Evolutionary conservation across 1,140 invertebrate genomes (phyloP), one percentile per base, ranked within the genome.

Genomic region (Uloborus diversus): DNA sequence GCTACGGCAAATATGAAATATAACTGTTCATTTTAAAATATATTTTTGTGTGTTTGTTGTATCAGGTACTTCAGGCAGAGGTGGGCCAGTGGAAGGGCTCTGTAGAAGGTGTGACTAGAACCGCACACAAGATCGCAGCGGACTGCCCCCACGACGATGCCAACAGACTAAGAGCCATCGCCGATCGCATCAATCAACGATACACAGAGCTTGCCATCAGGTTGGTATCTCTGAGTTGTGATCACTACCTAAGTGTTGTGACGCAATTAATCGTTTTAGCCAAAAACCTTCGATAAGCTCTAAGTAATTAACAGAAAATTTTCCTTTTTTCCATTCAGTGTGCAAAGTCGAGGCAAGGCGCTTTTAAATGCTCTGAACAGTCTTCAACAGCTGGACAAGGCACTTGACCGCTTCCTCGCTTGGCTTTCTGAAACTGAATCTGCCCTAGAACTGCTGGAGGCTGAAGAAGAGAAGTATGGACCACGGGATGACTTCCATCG

Each of bases 101-200:
- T 82, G 92, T 97, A 76, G 96, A 97, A 85, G 88, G 92, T 82
- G 94, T 98, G 87, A 95, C 94, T 84, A 92, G 95, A 85, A 88
- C 96, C 84, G 96, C 94, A 11, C 94, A 96, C 87, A 93, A 94
- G 84, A 88, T 97, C 82, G 94, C 97, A 82, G 92, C 94, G 2
- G 92, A 94, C 33, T 97, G 97, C 88, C 93, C 94, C 81, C 92
- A 95, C 85, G 96, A 98, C 86, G 95, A 97, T 86, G 96, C 95
- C 3, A 92, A 91, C 9, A 90, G 93, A 73, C 92, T 96, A 65
- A 96, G 96, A 85, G 91, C 93, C 82, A 92, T 93, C 86, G 93
- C 94, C 0, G 94, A 96, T 85, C 90, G 92, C 62, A 91, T 96
- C 84, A 94, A 94, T 88, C 92, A 93, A 83, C 87, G 93, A 83